A percentile compares a stretch with the other conserved stretches of the same genome.
Conservation (phyloP, 2,113 vertebrate species). For the Microtus richardsoni region DNA sequence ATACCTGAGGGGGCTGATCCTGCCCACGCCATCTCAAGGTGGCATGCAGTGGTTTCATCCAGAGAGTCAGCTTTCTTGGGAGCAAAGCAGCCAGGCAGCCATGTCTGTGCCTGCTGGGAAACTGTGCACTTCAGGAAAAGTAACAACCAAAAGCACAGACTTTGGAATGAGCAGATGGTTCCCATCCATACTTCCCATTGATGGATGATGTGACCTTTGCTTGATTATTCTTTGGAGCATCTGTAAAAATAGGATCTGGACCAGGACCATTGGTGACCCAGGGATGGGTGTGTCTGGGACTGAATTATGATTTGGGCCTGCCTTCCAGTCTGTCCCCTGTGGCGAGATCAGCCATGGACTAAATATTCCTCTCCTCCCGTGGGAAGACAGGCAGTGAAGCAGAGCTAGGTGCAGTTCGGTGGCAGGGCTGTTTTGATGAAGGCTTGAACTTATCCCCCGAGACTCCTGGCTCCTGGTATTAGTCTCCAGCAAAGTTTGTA, state of each 20-base stretch:
- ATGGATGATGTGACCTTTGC: background rate
- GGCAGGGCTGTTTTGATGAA: background rate
- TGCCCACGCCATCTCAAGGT: background rate
- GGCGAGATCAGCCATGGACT: background rate
- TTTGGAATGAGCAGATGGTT: background rate
- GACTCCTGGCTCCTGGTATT: background rate
- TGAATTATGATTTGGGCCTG: background rate
- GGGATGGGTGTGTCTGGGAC: background rate
- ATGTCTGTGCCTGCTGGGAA: background rate
- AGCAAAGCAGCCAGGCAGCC: background rate
- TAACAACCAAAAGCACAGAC: background rate
- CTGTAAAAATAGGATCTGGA: background rate
- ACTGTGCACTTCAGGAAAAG: fast-evolving
- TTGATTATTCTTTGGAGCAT: background rate
- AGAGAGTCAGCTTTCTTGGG: background rate
- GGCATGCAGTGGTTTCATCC: background rate
- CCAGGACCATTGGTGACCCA: background rate
- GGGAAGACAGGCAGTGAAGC: background rate
- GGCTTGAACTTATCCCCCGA: background rate
- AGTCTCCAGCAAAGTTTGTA: background rate
- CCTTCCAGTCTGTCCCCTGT: background rate
- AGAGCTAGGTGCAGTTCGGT: background rate
- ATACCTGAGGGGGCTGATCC: background rate
- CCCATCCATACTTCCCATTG: background rate
- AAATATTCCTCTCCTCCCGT: no score